Percentiles rank a stretch among this genome's conserved stretches.
Evolutionary conservation across 2,888 invertebrate species (phyloP).

Genomic region (Altica lythri): DNA sequence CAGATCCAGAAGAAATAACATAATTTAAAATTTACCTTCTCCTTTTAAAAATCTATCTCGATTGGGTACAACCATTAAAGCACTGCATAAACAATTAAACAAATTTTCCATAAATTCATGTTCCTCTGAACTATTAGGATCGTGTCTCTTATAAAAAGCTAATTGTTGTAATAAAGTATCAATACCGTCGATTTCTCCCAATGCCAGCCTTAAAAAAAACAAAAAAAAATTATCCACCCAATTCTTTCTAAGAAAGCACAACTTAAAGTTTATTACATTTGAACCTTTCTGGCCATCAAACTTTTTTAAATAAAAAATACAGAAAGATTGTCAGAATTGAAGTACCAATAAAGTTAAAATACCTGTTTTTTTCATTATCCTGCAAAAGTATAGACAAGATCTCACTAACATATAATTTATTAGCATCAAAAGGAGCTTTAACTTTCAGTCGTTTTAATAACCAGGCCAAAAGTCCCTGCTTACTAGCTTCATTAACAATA

Average conservation of each 20-base stretch:
- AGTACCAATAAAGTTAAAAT: neutral
- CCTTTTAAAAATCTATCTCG: constrained; percentile 91
- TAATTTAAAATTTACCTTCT: constrained; percentile 71
- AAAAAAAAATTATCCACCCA: neutral
- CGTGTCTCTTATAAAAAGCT: constrained; percentile 93
- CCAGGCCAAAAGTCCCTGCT: constrained; percentile 92
- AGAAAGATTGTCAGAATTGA: no score
- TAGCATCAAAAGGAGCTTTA: constrained; percentile 91
- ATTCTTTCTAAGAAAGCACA: no score
- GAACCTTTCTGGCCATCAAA: no score
- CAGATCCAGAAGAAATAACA: neutral
- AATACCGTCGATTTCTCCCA: constrained; percentile 95
- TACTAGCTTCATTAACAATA: constrained; percentile 81
- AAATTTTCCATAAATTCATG: constrained; percentile 99
- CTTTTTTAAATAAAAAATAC: no score
- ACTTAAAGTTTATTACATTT: no score
- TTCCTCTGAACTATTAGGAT: constrained; percentile 89
- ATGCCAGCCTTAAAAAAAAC: constrained; percentile 54
- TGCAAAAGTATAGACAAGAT: constrained; percentile 94
- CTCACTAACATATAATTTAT: constrained; percentile 95
- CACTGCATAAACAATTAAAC: constrained; percentile 94
- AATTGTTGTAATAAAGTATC: constrained; percentile 94
- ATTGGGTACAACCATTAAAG: constrained; percentile 86
- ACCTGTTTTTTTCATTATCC: constrained; percentile 80
- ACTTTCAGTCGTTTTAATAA: constrained; percentile 84